Evolutionary conservation across 2,888 invertebrate genomes (phyloP).

Genomic region (Dryomyza anilis): DNA sequence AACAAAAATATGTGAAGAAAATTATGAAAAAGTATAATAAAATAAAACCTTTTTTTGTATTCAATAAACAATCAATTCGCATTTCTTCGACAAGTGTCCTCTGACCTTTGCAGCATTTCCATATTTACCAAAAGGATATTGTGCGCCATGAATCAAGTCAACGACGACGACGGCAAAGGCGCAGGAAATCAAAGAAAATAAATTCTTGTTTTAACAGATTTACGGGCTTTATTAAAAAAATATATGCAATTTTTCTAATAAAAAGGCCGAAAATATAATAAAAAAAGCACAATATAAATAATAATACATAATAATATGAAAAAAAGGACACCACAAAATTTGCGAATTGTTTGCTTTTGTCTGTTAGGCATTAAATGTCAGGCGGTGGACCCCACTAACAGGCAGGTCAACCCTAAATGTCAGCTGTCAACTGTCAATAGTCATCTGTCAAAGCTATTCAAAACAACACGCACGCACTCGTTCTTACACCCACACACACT

Average conservation of each 20-base stretch:
- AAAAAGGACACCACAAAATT: neutral
- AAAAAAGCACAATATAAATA: constrained; percentile 16
- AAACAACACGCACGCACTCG: neutral
- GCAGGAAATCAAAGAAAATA: constrained; percentile 26
- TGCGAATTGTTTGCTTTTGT: constrained; percentile 12
- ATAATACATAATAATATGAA: constrained; percentile 9
- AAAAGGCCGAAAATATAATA: neutral
- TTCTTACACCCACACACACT: neutral
- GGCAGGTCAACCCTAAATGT: neutral
- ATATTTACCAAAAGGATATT: constrained; percentile 48
- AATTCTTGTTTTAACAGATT: constrained; percentile 8
- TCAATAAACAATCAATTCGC: no score
- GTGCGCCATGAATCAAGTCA: constrained; percentile 50
- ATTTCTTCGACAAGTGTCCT: no score
- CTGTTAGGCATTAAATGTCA: neutral
- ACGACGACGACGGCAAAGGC: constrained; percentile 32
- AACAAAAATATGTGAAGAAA: no score
- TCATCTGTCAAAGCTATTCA: constrained; percentile 11
- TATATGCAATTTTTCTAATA: no score
- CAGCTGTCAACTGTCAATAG: neutral
- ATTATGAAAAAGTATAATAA: no score
- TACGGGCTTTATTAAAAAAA: no score
- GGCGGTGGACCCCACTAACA: neutral
- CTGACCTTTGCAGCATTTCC: no score
- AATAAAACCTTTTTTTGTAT: no score